Evolutionary conservation across 2,888 invertebrate genomes (phyloP).

Genomic region (Trachelus iudaicus): DNA sequence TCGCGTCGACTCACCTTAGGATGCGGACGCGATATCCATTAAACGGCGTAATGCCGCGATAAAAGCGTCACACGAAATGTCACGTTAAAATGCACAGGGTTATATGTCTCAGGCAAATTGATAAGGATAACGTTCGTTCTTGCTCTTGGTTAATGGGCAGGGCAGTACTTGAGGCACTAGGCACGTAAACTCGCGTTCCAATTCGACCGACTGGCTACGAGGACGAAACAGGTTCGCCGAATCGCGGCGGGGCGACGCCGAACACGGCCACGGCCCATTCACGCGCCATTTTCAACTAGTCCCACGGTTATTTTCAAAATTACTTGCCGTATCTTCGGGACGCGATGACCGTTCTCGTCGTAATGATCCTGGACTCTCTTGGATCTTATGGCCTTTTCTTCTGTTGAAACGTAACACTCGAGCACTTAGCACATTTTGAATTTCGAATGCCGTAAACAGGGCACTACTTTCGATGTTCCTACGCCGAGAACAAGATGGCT

Average conservation of each 20-base stretch:
- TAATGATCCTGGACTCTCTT: not conserved
- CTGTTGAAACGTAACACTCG: not conserved
- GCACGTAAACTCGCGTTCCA: conserved; percentile 51
- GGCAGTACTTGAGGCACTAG: conserved; percentile 29
- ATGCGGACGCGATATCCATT: conserved; percentile 21
- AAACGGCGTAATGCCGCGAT: conserved; percentile 8
- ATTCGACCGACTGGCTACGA: conserved; percentile 47
- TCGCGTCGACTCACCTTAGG: conserved; percentile 26
- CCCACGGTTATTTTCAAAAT: conserved; percentile 21
- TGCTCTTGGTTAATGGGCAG: conserved; percentile 24
- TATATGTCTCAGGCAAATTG: not conserved
- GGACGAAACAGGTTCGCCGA: conserved; percentile 50
- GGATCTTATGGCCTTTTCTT: not conserved
- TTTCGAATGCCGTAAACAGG: conserved; percentile 25
- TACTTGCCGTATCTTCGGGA: not conserved
- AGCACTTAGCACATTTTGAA: conserved; percentile 6
- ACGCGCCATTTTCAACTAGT: conserved; percentile 52
- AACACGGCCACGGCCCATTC: conserved; percentile 41
- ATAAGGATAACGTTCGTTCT: conserved; percentile 3
- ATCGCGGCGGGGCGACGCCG: conserved; percentile 48
- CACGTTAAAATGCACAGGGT: conserved; percentile 7
- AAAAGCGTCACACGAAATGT: conserved; percentile 2
- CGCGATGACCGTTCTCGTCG: not conserved
- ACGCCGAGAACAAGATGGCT: conserved; percentile 50
- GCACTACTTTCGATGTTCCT: conserved; percentile 45